Base-by-base conservation (phyloP, 1,140 invertebrate genomes). In the Frieseomelitta varia region DNA sequence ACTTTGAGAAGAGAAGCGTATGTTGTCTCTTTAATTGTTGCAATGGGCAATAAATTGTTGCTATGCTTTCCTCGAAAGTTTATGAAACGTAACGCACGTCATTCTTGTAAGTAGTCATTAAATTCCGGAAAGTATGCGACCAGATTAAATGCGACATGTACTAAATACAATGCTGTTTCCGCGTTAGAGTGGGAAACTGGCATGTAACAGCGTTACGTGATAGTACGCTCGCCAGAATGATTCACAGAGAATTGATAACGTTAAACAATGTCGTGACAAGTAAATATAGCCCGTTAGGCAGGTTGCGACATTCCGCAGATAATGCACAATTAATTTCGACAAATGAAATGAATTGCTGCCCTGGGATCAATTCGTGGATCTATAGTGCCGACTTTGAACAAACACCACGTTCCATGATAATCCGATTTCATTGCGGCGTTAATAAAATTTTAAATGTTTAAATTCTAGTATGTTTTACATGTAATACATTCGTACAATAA, bases 281-380 rank as follows among this genome's bases (percentile, higher is more conserved):
- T 72, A 72, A 72, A 53, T 72, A 51, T 53, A 27, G 69, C 39
- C 4, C 15, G n/a, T 72, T 27, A 72, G 39, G 14, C n/a, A 27
- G 24, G 47, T 24, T 15, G 19, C 14, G n/a, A 72, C 47, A n/a
- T 51, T 4, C 39, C n/a, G 24, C 19, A 72, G 69, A 72, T 72
- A 72, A 19, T 53, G 47, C 15, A 72, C 47, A 72, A 72, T 72
- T 72, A 72, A 72, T 72, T 72, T 39, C 15, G 69, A 72, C 69
- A 53, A 72, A 27, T 27, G 53, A 17, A 72, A 72, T 72, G 11
- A 51, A 72, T 72, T 27, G 39, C 24, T 17, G 24, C 15, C 53
- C 27, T 17, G 2, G 69, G 17, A 27, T 72, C 24, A 72, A 27
- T 72, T 27, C 51, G n/a, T 27, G 69, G 15, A 72, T 53, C 69